Percentiles rank a stretch among this genome's conserved stretches.
phyloP scores from a whole-genome alignment of 2,797 vertebrate genomes.

The Rhinichthys osculus region DNA sequence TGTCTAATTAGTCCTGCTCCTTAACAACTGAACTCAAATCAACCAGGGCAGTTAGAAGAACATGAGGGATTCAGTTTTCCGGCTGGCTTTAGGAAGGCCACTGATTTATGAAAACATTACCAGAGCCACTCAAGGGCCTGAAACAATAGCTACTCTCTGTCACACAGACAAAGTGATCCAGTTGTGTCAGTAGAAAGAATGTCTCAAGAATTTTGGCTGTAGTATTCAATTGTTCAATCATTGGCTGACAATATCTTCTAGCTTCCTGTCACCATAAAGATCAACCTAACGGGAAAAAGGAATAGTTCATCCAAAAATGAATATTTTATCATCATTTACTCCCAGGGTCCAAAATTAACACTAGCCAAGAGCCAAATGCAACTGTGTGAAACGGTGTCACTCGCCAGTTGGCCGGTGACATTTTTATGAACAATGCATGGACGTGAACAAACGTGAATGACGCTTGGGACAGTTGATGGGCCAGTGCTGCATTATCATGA shows the following conservation, averaged over 20 bases:
- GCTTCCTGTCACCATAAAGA: slow-evolving; percentile 9
- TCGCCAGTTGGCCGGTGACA: too few species aligned
- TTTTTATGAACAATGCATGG: too few species aligned
- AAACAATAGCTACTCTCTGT: slow-evolving; percentile 32
- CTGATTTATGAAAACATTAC: slow-evolving; percentile 53
- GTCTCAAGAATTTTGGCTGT: slow-evolving; percentile 1
- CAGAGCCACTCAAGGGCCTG: slow-evolving; percentile 50
- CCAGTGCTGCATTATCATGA: too few species aligned
- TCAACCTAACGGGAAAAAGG: neutral
- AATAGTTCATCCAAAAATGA: neutral
- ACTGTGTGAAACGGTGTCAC: too few species aligned
- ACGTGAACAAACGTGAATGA: too few species aligned
- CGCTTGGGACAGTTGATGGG: too few species aligned
- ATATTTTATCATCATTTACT: neutral
- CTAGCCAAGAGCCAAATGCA: too few species aligned
- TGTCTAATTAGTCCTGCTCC: slow-evolving; percentile 62
- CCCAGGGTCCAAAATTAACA: too few species aligned
- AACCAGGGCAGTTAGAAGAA: slow-evolving; percentile 60
- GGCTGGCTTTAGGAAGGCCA: slow-evolving; percentile 56
- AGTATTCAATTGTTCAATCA: neutral
- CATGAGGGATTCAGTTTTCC: slow-evolving; percentile 59
- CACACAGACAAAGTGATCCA: slow-evolving; percentile 23
- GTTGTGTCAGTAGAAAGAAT: slow-evolving; percentile 22
- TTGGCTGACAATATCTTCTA: slow-evolving; percentile 1
- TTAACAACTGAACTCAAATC: slow-evolving; percentile 57